Conservation (phyloP, 2,113 vertebrate genomes). For the Dunckerocampus dactyliophorus region DNA sequence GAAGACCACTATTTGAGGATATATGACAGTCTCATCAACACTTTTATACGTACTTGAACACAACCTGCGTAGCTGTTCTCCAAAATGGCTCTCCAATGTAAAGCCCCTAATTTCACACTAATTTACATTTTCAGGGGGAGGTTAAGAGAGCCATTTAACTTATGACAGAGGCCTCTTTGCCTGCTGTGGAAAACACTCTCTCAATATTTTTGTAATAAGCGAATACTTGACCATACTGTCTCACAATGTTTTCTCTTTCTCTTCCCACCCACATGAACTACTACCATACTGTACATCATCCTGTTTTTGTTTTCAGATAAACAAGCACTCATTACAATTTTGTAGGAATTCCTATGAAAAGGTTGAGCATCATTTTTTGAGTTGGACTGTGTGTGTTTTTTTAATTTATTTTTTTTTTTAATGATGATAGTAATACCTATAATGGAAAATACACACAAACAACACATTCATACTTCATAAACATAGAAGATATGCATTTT, state of each 20-base stretch:
- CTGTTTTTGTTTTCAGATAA: neutral
- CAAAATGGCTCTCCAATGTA: conserved; percentile 4
- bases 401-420: no score
- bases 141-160: conserved; percentile 25
- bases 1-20: no score
- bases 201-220: conserved; percentile 4
- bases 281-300: neutral
- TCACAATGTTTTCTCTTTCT: neutral
- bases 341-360: neutral
- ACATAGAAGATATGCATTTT: neutral
- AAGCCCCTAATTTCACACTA: conserved; percentile 30
- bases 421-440: no score
- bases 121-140: conserved; percentile 24
- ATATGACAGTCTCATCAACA: neutral
- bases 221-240: conserved; percentile 4
- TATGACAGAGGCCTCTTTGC: conserved; percentile 6
- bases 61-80: neutral
- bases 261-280: neutral
- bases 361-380: neutral
- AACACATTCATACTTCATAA: no score
- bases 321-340: neutral
- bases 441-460: no score
- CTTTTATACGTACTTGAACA: conserved; percentile 2
- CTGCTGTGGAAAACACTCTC: neutral
- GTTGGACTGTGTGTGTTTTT: neutral